phyloP scores from a whole-genome alignment of 2,797 vertebrate species.

The Myotis findleyi region DNA sequence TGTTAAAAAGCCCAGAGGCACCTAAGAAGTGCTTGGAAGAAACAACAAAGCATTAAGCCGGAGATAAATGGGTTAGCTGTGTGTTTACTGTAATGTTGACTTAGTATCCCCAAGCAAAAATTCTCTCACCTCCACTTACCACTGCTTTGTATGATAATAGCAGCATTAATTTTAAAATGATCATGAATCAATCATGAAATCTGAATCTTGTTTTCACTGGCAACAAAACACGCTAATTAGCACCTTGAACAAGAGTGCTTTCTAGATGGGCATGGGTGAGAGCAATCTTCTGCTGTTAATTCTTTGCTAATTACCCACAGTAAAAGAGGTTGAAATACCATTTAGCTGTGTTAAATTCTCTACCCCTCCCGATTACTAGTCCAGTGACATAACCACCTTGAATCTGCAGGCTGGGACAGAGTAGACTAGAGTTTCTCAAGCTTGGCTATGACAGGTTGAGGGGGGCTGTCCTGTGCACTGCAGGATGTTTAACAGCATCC shows the following conservation, averaged over 20 bases:
- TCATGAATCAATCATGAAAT: constrained; percentile 87
- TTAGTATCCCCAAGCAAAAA: constrained; percentile 61
- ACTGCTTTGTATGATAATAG: constrained; percentile 81
- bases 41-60: constrained; percentile 66
- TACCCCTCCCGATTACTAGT: background rate
- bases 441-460: too few relatives aligned
- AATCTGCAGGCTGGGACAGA: background rate
- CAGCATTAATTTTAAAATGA: constrained; percentile 86
- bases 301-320: constrained; percentile 46
- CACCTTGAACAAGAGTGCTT: constrained; percentile 60
- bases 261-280: constrained; percentile 29
- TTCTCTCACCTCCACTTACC: constrained; percentile 68
- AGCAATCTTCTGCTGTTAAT: constrained; percentile 33
- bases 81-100: constrained; percentile 68
- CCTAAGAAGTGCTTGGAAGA: constrained; percentile 64
- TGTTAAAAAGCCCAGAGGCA: constrained; percentile 72
- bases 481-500: background rate
- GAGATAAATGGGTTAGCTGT: constrained; percentile 53
- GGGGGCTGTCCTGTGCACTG: background rate
- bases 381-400: background rate
- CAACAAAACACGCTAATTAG: constrained; percentile 76
- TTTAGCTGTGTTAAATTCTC: background rate
- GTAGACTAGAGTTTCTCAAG: background rate
- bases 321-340: background rate
- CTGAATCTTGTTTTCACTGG: constrained; percentile 80